These are phyloP conservation scores for Cryptus armator DNA, from an alignment of 2,888 invertebrate species.

Conservation along the genomic window DNA sequence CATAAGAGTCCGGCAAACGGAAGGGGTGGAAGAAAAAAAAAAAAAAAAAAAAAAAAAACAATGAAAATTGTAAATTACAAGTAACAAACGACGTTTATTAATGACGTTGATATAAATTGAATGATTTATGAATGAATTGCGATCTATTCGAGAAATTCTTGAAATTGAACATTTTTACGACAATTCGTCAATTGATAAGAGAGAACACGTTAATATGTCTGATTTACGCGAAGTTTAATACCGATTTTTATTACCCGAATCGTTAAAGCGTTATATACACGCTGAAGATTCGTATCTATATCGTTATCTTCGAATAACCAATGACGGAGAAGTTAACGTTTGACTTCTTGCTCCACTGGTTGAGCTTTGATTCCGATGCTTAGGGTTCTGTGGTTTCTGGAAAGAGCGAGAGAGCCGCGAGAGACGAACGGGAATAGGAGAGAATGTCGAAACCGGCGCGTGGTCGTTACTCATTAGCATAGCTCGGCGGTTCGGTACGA, in stretches of 20 bases:
- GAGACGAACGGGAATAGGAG: background rate
- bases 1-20: background rate
- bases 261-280: background rate
- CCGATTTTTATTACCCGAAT: slow-evolving; percentile 16
- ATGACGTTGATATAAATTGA: background rate
- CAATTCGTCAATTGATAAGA: background rate
- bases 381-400: slow-evolving; percentile 28
- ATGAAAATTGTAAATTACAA: background rate
- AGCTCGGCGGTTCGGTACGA: slow-evolving; percentile 19
- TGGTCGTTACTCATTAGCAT: slow-evolving; percentile 56
- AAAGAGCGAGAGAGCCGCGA: background rate
- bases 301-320: slow-evolving; percentile 47
- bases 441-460: slow-evolving; percentile 25
- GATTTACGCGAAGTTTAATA: background rate
- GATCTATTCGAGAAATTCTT: background rate
- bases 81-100: too few relatives aligned
- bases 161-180: too few relatives aligned
- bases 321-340: slow-evolving; percentile 68
- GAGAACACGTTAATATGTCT: background rate
- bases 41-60: background rate
- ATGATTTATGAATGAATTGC: too few relatives aligned
- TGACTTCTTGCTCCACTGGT: slow-evolving; percentile 73
- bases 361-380: slow-evolving; percentile 69
- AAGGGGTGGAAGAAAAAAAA: background rate
- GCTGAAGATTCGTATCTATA: background rate